Evolutionary conservation across 1,140 invertebrate species (phyloP), one percentile per base, ranked within the genome.

Genomic region (Pararge aegeria): DNA sequence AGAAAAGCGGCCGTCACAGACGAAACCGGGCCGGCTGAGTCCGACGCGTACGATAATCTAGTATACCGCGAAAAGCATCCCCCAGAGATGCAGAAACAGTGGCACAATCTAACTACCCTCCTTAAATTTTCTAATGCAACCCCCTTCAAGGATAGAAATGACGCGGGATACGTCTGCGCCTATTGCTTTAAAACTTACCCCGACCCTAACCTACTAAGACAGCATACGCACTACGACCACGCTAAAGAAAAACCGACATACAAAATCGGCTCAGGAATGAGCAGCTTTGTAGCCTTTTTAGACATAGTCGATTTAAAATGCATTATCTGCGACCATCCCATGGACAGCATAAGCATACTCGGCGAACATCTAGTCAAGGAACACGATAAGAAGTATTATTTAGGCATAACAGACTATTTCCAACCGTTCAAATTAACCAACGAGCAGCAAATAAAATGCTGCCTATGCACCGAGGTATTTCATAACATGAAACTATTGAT

Each of bases 81-180:
- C 16, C 71, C 83, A 2, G 86, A 89, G 69, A 82, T 84, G 81
- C 78, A 85, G 69, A 89, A 87, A 62, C 84, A 87, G 71, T 87
- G 79, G 78, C 82, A 87, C 55, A 89, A 89, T 62, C 56, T 89
- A 20, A 83, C 71, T 12, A 82, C 78, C 0, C 52, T 89, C 10
- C 70, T 89, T 5, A 86, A 84, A 54, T 79, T 75, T 54, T 84
- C 87, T 0, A 89, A 87, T 54, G 79, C 73, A 0, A 89, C 87
- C 0, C 87, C 87, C 5, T 89, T 89, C 63, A 88, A 87, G 55
- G 85, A 89, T 56, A 68, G 82, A 10, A 88, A 86, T 38, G 83
- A 87, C 37, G 80, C 82, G 0, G 87, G 87, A 0, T 89, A 83
- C 37, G 73, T 84, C 0, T 89, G 87, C 61, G 84, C 84, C 9